Evolutionary conservation across 2,888 invertebrate species (phyloP).

Genomic region (Theodoxus fluviatilis): DNA sequence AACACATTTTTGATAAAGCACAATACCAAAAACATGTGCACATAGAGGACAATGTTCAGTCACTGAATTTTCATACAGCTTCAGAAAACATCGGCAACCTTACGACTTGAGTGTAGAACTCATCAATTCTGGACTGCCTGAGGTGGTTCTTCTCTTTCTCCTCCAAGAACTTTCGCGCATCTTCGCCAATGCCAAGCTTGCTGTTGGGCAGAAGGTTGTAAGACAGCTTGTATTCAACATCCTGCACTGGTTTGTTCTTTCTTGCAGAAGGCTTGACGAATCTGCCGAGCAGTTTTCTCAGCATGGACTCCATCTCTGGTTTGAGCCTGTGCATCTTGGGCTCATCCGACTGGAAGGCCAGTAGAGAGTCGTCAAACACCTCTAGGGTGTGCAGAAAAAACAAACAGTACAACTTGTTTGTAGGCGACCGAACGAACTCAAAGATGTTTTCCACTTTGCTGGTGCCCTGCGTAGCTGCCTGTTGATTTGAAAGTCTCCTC

Average conservation of each 20-base stretch:
- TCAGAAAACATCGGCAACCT: no score
- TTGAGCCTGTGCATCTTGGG: slow-evolving; percentile 3
- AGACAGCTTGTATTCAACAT: not conserved
- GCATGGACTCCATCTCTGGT: slow-evolving; percentile 1
- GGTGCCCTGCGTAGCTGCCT: slow-evolving; percentile 14
- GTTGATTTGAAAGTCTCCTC: slow-evolving; percentile 10
- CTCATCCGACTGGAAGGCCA: not conserved
- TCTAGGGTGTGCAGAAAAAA: slow-evolving; percentile 2
- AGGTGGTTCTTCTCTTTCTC: slow-evolving; percentile 1
- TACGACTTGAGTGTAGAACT: no score
- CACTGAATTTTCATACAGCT: no score
- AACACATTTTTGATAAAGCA: no score
- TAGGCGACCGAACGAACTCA: slow-evolving; percentile 1
- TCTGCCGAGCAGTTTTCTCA: not conserved
- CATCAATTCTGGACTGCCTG: not conserved
- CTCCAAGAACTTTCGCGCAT: slow-evolving; percentile 10
- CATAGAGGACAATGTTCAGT: no score
- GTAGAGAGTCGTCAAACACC: not conserved
- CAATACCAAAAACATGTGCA: no score
- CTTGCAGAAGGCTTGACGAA: slow-evolving; percentile 18
- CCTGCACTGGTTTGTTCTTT: not conserved
- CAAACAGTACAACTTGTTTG: slow-evolving; percentile 6
- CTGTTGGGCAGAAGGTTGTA: slow-evolving; percentile 1
- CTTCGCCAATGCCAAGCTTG: slow-evolving; percentile 22
- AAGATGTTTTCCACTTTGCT: slow-evolving; percentile 13